Base-by-base conservation (phyloP, 23 tunicate genomes). In the Oikopleura vanhoeffeni region DNA sequence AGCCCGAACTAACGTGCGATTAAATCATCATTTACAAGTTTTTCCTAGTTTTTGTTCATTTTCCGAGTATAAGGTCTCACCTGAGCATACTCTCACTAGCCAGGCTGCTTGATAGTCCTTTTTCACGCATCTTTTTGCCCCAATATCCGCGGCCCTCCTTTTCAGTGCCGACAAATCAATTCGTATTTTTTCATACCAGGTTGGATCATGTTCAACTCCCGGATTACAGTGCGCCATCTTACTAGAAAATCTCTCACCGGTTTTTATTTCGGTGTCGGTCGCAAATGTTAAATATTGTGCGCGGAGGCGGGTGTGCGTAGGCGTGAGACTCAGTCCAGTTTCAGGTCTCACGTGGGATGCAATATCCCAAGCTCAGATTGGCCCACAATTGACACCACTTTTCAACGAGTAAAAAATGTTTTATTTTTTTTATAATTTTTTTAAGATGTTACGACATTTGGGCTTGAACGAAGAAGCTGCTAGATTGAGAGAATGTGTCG, bases 41-140 rank as follows among this genome's bases (percentile, higher is more conserved):
- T n/a, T n/a, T n/a, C n/a, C n/a, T n/a, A n/a, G n/a, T n/a, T n/a
- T n/a, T n/a, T n/a, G n/a, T n/a, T n/a, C n/a, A n/a, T n/a, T n/a
- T n/a, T n/a, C n/a, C n/a, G n/a, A n/a, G n/a, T n/a, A n/a, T n/a
- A n/a, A n/a, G n/a, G n/a, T n/a, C n/a, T n/a, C n/a, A n/a, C n/a
- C n/a, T 8, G 98, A 89, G 1, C 89, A 89, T 38, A 91, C 94
- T 40, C 98, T 83, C 0, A 93, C 76, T 35, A 93, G 67, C 98
- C 98, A 93, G 30, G 98, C 98, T 1, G 98, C 98, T 88, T 93
- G 98, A 89, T 89, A 88, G 67, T 88, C 85, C 76, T 93, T 93
- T 41, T 93, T 93, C 4, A 93, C 98, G 76, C 94, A 89, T 71
- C 98, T 58, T 76, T 77, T 90, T 1, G 89, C 88, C n/a, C 84